Percentiles rank a stretch among this genome's conserved stretches.
Conservation (phyloP, 2,797 vertebrate genomes). For the Denticeps clupeoides region DNA sequence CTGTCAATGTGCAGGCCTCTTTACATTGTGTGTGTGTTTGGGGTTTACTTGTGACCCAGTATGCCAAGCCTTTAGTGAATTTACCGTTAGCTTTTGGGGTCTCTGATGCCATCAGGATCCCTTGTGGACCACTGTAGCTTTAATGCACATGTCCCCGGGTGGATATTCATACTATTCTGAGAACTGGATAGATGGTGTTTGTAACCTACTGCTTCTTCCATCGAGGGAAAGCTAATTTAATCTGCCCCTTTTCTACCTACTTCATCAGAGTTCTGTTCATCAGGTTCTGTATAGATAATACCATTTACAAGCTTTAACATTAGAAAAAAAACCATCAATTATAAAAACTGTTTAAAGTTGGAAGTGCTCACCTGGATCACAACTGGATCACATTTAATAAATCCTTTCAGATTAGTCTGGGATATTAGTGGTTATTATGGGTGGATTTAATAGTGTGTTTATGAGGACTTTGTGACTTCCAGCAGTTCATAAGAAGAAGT, state of each 20-base stretch:
- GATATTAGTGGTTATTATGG: not conserved
- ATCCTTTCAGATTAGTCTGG: not conserved
- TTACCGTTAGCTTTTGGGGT: too few relatives aligned
- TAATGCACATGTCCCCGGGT: not conserved
- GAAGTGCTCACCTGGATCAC: constrained; percentile 4
- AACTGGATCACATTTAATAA: not conserved
- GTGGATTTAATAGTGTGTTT: constrained; percentile 3
- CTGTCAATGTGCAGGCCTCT: too few relatives aligned
- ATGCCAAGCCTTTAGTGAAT: too few relatives aligned
- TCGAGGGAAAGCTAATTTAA: constrained; percentile 2
- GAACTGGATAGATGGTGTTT: constrained; percentile 7
- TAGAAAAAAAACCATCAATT: not conserved
- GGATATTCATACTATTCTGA: not conserved
- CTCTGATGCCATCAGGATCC: not conserved
- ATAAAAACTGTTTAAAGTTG: constrained; percentile 4
- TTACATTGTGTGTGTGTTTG: constrained; percentile 4
- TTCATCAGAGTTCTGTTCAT: too few relatives aligned
- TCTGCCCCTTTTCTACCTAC: not conserved
- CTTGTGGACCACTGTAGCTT: not conserved
- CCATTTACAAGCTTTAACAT: not conserved
- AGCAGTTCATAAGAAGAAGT: too few relatives aligned
- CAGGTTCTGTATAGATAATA: too few relatives aligned
- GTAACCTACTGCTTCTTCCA: not conserved
- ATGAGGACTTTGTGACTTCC: not conserved
- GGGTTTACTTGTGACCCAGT: not conserved